These are phyloP conservation scores for Drosophila villosipedis DNA, from an alignment of 2,888 invertebrate genomes.

Conservation along the genomic window DNA sequence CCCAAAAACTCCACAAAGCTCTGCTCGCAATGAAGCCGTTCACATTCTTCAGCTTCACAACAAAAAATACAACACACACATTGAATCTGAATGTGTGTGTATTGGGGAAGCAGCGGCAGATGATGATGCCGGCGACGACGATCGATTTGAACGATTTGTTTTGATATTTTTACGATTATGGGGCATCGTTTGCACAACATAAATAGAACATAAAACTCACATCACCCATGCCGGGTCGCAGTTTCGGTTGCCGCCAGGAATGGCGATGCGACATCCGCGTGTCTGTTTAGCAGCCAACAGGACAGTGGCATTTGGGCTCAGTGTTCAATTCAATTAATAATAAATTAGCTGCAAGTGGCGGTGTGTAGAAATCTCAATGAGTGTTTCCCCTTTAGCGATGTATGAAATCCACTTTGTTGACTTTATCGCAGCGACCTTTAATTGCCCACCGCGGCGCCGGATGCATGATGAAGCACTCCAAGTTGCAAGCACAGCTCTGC, in stretches of 20 bases:
- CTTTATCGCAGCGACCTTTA: constrained; percentile 55
- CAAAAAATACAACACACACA: background rate
- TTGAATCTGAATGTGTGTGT: constrained; percentile 47
- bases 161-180: constrained; percentile 86
- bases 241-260: constrained; percentile 7
- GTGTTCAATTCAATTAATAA: constrained; percentile 75
- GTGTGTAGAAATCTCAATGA: constrained; percentile 75
- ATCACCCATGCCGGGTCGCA: constrained; percentile 28
- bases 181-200: constrained; percentile 85
- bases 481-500: constrained; percentile 1
- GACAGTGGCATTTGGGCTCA: constrained; percentile 17
- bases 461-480: constrained; percentile 13
- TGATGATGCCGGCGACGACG: constrained; percentile 65
- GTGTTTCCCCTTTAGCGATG: constrained; percentile 63
- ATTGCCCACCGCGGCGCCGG: constrained; percentile 56
- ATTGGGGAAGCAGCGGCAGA: constrained; percentile 34
- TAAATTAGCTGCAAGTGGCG: constrained; percentile 70
- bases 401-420: constrained; percentile 46
- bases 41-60: constrained; percentile 24
- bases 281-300: constrained; percentile 1
- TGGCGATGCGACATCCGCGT: background rate
- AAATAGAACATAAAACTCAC: constrained; percentile 85
- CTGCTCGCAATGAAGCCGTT: constrained; percentile 60
- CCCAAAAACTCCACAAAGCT: constrained; percentile 40
- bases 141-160: constrained; percentile 86